phyloP scores from a whole-genome alignment of 2,113 vertebrate species.

The Pseudonaja textilis region DNA sequence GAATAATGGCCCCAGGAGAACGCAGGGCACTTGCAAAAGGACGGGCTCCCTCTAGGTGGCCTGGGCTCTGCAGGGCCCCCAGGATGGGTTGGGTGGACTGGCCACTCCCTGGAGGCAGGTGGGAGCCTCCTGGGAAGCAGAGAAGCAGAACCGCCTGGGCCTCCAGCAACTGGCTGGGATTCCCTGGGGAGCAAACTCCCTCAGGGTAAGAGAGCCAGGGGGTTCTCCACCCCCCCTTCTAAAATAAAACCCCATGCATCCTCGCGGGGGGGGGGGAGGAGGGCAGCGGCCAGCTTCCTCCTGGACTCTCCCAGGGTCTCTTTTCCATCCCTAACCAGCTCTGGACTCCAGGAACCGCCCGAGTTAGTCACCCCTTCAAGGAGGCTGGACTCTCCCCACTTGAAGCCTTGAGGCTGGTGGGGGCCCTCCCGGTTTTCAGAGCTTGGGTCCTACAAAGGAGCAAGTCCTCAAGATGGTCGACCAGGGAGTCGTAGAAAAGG shows the following conservation, averaged over 20 bases:
- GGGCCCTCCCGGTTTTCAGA: not conserved
- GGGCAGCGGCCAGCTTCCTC: not conserved
- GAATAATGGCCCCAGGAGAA: not conserved
- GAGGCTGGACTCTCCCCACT: not conserved
- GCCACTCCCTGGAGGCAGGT: no score
- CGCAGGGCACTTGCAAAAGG: not conserved
- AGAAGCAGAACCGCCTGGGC: not conserved
- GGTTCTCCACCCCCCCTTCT: not conserved
- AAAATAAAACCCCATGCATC: not conserved
- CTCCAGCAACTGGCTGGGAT: not conserved
- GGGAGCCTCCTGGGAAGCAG: not conserved
- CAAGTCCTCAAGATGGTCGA: not conserved
- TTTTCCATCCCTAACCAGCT: not conserved
- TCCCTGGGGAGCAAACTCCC: not conserved
- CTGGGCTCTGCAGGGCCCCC: not conserved
- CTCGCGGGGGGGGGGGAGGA: no score
- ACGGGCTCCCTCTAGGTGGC: not conserved
- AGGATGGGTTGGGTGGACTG: not conserved
- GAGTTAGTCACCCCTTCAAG: not conserved
- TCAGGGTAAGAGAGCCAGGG: not conserved
- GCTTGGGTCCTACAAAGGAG: not conserved
- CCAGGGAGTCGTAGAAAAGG: not conserved
- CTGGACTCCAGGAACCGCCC: not conserved
- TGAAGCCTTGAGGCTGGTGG: not conserved
- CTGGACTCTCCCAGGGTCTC: not conserved